Conservation (phyloP, 2,113 vertebrate genomes). For the Erythrolamprus reginae region DNA sequence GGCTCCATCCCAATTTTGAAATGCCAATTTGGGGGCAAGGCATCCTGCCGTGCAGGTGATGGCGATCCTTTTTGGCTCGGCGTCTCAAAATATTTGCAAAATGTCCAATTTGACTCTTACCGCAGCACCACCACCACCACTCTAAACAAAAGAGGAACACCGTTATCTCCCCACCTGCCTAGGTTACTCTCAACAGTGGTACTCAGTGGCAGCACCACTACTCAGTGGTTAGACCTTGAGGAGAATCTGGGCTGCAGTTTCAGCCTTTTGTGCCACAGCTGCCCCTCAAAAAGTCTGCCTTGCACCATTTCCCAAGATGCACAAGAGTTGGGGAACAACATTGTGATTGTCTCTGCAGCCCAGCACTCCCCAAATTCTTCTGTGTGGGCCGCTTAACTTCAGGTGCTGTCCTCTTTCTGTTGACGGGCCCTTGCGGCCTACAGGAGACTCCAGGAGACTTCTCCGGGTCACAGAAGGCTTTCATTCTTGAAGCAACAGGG, state of each 20-base stretch:
- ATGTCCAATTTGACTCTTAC: neutral
- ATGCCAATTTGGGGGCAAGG: constrained; percentile 25
- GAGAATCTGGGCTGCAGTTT: neutral
- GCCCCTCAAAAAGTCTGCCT: neutral
- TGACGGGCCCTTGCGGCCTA: neutral
- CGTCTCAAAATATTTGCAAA: neutral
- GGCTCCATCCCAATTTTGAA: constrained; percentile 54
- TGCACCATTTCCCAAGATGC: neutral
- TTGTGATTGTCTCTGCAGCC: neutral
- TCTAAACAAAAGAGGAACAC: neutral
- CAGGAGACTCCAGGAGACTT: neutral
- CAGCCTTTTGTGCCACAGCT: neutral
- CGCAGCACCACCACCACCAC: neutral
- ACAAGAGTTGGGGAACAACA: neutral
- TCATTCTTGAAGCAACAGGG: neutral
- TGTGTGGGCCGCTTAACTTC: neutral
- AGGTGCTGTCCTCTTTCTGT: neutral
- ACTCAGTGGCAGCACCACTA: neutral
- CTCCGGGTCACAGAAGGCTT: neutral
- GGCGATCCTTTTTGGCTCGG: neutral
- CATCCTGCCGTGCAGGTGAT: neutral
- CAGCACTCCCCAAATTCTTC: neutral
- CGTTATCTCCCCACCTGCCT: neutral
- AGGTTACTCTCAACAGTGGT: neutral
- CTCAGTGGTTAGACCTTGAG: neutral